These are phyloP conservation scores for Pavo muticus DNA, from an alignment of 2,113 vertebrate genomes.

Conservation along the genomic window DNA sequence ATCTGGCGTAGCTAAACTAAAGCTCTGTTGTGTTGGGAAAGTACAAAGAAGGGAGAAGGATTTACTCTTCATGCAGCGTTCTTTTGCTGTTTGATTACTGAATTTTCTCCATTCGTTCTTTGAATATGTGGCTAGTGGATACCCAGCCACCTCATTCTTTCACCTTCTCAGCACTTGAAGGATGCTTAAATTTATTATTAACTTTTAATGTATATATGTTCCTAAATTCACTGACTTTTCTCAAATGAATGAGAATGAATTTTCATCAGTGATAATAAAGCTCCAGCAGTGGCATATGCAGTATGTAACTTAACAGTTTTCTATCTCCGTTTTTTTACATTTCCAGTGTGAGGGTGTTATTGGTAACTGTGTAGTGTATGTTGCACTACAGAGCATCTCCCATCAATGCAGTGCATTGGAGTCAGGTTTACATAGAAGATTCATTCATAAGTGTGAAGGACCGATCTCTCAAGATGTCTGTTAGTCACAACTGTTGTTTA, in stretches of 20 bases:
- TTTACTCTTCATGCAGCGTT: background rate
- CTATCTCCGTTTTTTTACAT: background rate
- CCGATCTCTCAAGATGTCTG: background rate
- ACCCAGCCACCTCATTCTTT: background rate
- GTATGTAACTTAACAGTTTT: background rate
- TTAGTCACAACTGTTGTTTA: background rate
- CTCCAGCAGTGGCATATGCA: background rate
- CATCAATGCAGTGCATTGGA: background rate
- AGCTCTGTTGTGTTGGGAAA: background rate
- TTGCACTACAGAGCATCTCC: background rate
- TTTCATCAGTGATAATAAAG: background rate
- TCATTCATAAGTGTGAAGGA: background rate
- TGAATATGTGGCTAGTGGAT: background rate
- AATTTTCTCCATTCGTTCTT: background rate
- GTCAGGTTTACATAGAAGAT: background rate
- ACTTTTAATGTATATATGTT: background rate
- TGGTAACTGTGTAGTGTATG: background rate
- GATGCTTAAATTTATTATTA: background rate
- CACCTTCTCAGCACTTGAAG: background rate
- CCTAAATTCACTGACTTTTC: background rate
- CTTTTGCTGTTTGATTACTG: background rate
- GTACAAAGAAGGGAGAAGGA: background rate
- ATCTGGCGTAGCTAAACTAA: background rate
- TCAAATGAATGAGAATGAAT: background rate
- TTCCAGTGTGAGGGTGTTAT: background rate